Base-by-base conservation (phyloP, 2,888 invertebrate genomes). In the Lasioglossum pauxillum region DNA sequence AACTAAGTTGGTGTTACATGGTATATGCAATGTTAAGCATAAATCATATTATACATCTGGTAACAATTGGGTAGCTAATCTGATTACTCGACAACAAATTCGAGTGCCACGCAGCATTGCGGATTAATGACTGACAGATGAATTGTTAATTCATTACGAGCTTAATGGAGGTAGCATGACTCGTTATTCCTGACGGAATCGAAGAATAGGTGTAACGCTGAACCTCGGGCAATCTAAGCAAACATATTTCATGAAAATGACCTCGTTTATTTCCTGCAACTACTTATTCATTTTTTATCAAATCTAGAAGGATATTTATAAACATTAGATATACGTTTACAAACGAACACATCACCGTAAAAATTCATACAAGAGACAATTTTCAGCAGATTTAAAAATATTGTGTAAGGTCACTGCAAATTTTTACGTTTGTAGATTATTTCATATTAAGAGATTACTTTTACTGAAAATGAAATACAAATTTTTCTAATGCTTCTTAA, bases 101-200 rank as follows among this genome's bases (percentile, higher is more conserved):
- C 23, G 67, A 69, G 23, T 38, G 23, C 5, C 35, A 8, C 35
- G 23, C 67, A 69, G 35, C 38, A 69, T 35, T 69, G 35, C 19
- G 38, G 38, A 69, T 69, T 69, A 38, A 38, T 69, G 67, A 35
- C 35, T 38, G 31, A 69, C 67, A 69, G 19, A 35, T 23, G 38
- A 69, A 69, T 38, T 38, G 67, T 69, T 69, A 38, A 69, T 69
- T 69, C 67, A 23, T 69, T 35, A 35, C 38, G 8, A 35, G 67
- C 67, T 69, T 69, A 69, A 69, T 69, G 38, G 23, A 69, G 19
- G 67, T 0, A 69, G 67, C 67, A 23, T 69, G 67, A 69, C 35
- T 69, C 35, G 67, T 69, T 69, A 69, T 69, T 35, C 0, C 19
- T 69, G 23, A 5, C 38, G 23, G 67, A 23, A 38, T 38, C 67